Percentiles rank a stretch among this genome's conserved stretches.
Conservation (phyloP, 2,113 vertebrate species). For the Ictalurus punctatus region DNA sequence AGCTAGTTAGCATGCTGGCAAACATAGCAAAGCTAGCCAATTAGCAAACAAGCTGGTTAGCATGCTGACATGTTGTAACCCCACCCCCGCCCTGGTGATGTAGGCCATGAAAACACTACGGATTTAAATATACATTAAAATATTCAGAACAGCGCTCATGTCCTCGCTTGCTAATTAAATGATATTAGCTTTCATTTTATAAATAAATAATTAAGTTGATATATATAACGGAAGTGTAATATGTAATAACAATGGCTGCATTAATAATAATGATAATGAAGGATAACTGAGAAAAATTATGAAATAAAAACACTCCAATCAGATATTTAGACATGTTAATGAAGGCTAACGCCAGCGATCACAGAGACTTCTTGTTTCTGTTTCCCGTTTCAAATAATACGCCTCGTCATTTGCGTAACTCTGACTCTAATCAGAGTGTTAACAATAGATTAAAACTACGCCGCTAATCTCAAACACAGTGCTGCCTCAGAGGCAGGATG, state of each 20-base stretch:
- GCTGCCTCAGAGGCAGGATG: not conserved
- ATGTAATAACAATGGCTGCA: not conserved
- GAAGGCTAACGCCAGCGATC: not conserved
- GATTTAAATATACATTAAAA: not conserved
- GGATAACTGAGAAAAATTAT: not conserved
- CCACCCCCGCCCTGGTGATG: not conserved
- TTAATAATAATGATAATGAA: not conserved
- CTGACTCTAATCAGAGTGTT: not conserved
- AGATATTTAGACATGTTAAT: not conserved
- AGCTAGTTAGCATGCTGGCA: not conserved
- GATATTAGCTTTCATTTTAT: not conserved
- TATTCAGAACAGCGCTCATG: conserved; percentile 31
- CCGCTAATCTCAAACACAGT: not conserved
- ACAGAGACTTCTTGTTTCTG: not conserved
- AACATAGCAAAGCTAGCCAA: not conserved
- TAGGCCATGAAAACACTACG: too few relatives aligned
- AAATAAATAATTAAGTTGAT: not conserved
- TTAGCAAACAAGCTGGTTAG: not conserved
- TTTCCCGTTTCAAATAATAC: not conserved
- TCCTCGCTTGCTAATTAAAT: not conserved
- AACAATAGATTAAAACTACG: not conserved
- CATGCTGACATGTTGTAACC: not conserved
- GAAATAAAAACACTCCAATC: not conserved
- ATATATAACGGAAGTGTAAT: too few relatives aligned
- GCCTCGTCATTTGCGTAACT: not conserved